Evolutionary conservation across 2,113 vertebrate species (phyloP).

Genomic region (Bos taurus): ARS-UCD2.0 NC_037333.1:82992501-82993000

Average conservation of each 20-base stretch:
- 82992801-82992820: neutral
- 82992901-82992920: neutral
- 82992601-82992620: neutral
- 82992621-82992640: neutral
- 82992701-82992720: neutral
- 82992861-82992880: neutral
- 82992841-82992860: conserved; percentile 27
- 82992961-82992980: neutral
- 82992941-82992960: neutral
- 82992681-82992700: neutral
- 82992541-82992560: conserved; percentile 11
- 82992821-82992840: neutral
- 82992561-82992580: neutral
- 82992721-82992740: neutral
- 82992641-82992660: neutral
- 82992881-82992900: neutral
- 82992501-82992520: neutral
- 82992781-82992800: conserved; percentile 11
- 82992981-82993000: conserved; percentile 5
- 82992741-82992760: neutral
- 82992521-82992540: neutral
- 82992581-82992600: neutral
- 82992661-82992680: neutral
- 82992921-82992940: neutral
- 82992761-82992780: neutral